phyloP scores from a whole-genome alignment of 2,113 vertebrate species.

The Epinephelus lanceolatus region DNA sequence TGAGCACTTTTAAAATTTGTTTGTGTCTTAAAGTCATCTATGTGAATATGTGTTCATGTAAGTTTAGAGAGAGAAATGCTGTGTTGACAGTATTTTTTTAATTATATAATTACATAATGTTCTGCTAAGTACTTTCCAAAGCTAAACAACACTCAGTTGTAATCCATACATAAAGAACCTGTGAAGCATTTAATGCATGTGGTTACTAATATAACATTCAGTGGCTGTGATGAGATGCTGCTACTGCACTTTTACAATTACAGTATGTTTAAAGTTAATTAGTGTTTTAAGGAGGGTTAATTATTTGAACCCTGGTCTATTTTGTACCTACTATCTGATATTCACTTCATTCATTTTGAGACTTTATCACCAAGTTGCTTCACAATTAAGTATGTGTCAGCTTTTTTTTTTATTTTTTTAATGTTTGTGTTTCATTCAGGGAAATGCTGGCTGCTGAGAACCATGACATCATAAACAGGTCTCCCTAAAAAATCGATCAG shows the following conservation, averaged over 20 bases:
- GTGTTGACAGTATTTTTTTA: neutral
- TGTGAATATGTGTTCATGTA: neutral
- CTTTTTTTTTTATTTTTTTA: neutral
- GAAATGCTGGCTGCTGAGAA: neutral
- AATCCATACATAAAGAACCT: neutral
- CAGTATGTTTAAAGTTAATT: conserved; percentile 16
- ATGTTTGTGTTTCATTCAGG: neutral
- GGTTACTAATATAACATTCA: neutral
- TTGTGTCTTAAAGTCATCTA: neutral
- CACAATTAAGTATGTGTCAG: neutral
- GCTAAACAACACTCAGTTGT: neutral
- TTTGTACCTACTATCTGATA: neutral
- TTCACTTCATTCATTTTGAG: neutral
- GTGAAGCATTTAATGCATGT: neutral
- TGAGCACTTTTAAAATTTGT: neutral
- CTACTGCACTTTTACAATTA: conserved; percentile 6
- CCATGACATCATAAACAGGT: neutral
- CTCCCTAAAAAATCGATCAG: no score
- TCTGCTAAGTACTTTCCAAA: neutral
- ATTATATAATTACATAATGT: neutral
- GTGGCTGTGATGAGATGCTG: conserved; percentile 5
- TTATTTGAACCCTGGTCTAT: neutral
- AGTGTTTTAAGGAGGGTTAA: neutral
- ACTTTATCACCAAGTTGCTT: neutral
- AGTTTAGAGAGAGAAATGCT: neutral